Conservation (phyloP, 2,113 vertebrate species). For the Ploceus nigricollis region DNA sequence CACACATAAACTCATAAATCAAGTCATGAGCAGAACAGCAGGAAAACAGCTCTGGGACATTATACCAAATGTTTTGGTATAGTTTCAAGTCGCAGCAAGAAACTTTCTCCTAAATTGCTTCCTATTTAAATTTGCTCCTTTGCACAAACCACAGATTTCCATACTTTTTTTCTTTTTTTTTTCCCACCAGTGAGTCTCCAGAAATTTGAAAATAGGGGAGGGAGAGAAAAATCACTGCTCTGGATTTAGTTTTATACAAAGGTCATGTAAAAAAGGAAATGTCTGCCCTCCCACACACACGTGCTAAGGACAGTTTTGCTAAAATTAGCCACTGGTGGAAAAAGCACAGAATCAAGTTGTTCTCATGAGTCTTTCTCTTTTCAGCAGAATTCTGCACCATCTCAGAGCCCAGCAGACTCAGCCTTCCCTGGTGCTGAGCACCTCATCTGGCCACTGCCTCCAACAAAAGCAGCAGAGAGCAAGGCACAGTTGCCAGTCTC, state of each 20-base stretch:
- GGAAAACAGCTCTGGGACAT: neutral
- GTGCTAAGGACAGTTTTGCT: neutral
- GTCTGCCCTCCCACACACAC: neutral
- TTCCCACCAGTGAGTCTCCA: neutral
- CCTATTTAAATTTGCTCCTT: neutral
- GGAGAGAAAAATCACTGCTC: neutral
- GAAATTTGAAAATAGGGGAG: neutral
- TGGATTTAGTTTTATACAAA: neutral
- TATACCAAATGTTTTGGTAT: neutral
- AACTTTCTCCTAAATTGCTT: neutral
- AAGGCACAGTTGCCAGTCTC: neutral
- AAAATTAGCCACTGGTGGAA: neutral
- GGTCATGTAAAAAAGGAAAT: neutral
- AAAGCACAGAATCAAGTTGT: neutral
- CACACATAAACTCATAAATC: neutral
- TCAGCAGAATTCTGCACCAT: neutral
- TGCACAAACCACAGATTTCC: neutral
- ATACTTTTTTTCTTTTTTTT: neutral
- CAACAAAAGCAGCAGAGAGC: neutral
- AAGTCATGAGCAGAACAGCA: neutral
- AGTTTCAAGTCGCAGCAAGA: slow-evolving; percentile 21
- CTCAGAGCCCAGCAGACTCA: neutral
- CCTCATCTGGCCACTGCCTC: neutral
- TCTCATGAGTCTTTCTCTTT: neutral
- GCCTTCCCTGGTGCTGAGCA: neutral